These are phyloP conservation scores for Bibio marci DNA, from an alignment of 2,888 invertebrate genomes.

Conservation along the genomic window DNA sequence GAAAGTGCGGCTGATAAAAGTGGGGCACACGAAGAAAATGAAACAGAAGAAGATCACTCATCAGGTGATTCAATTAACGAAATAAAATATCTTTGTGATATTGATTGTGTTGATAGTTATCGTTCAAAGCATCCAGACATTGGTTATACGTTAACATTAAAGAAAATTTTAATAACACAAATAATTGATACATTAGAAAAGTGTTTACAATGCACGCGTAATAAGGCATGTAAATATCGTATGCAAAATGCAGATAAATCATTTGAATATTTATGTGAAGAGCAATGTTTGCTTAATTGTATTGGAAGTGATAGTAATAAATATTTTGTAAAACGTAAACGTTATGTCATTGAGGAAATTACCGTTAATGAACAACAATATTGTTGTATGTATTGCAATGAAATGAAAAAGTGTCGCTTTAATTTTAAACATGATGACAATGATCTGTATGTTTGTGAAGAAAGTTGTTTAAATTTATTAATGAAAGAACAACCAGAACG, in stretches of 20 bases:
- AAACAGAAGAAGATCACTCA: slow-evolving; percentile 11
- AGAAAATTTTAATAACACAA: slow-evolving; percentile 24
- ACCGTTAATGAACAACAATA: slow-evolving; percentile 13
- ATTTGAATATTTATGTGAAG: slow-evolving; percentile 33
- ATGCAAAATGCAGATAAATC: slow-evolving; percentile 29
- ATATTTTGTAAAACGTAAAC: slow-evolving; percentile 35
- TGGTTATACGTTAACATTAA: slow-evolving; percentile 14
- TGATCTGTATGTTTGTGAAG: slow-evolving; percentile 34
- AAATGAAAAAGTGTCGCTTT: slow-evolving; percentile 32
- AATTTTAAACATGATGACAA: slow-evolving; percentile 35
- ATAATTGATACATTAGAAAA: slow-evolving; percentile 18
- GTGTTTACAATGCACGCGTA: slow-evolving; percentile 19
- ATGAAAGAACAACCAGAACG: slow-evolving; percentile 31
- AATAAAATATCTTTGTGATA: slow-evolving; percentile 29
- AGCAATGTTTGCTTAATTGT: slow-evolving; percentile 33
- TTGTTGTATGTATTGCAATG: slow-evolving; percentile 34
- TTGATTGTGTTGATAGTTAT: slow-evolving; percentile 32
- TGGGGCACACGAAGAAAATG: slow-evolving; percentile 18
- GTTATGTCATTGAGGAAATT: slow-evolving; percentile 32
- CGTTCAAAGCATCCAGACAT: slow-evolving; percentile 25
- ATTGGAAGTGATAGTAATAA: slow-evolving; percentile 36
- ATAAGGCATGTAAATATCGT: slow-evolving; percentile 23
- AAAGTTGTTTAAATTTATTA: slow-evolving; percentile 35
- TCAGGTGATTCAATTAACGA: neutral
- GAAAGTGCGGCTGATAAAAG: slow-evolving; percentile 2